Conservation (phyloP, 2,797 vertebrate genomes). For the Limosa lapponica region DNA sequence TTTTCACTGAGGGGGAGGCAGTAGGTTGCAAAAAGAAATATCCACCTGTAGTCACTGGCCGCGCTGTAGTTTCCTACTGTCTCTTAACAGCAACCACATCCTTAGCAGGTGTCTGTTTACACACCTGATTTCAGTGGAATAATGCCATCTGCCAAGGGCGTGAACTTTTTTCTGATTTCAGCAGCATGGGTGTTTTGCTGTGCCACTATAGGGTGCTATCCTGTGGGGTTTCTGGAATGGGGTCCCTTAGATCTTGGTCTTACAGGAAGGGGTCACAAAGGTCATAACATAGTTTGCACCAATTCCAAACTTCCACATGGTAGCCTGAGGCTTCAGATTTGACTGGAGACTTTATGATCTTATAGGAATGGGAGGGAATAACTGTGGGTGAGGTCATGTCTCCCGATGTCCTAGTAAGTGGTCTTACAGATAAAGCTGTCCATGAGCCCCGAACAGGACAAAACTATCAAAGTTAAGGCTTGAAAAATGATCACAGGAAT, state of each 20-base stretch:
- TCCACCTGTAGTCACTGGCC: conserved; percentile 54
- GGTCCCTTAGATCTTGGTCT: background rate
- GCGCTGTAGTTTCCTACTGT: conserved; percentile 56
- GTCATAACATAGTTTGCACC: background rate
- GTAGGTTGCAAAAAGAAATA: conserved; percentile 36
- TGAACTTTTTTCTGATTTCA: conserved; percentile 27
- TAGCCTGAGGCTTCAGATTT: background rate
- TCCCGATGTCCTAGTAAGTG: background rate
- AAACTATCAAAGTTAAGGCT: background rate
- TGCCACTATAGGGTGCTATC: background rate
- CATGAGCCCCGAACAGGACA: background rate
- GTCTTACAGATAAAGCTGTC: background rate
- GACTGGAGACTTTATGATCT: background rate
- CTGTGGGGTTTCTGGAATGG: background rate
- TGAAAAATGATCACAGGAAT: background rate
- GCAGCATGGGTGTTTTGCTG: background rate
- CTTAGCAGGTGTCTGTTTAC: conserved; percentile 64
- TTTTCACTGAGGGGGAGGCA: conserved; percentile 39
- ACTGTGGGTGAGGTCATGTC: background rate
- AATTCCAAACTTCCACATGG: background rate
- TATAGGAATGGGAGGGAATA: background rate
- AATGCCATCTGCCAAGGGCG: conserved; percentile 44
- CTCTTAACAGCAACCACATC: conserved; percentile 66
- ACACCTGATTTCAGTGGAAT: conserved; percentile 57
- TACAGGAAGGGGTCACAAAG: background rate